Evolutionary conservation across 2,888 invertebrate species (phyloP).

Genomic region (Chromoteleia sp.): DNA sequence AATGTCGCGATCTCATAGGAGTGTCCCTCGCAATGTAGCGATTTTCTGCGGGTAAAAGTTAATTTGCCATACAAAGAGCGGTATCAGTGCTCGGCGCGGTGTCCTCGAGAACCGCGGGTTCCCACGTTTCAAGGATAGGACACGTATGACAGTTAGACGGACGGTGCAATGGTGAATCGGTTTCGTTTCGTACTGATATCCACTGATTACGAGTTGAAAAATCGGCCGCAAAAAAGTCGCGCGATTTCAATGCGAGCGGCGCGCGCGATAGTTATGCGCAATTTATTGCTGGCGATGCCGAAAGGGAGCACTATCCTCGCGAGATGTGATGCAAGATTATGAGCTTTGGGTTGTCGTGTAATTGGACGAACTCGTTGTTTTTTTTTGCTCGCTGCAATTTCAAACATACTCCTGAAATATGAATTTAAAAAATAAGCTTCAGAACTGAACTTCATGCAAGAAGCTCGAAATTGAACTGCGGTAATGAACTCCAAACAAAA

Average conservation of each 20-base stretch:
- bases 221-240: constrained; percentile 19
- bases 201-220: constrained; percentile 45
- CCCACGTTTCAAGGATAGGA: constrained; percentile 61
- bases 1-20: constrained; percentile 10
- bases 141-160: constrained; percentile 49
- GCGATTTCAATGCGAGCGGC: constrained; percentile 38
- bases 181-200: constrained; percentile 41
- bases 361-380: neutral
- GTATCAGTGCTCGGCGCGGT: constrained; percentile 18
- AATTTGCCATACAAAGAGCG: constrained; percentile 49
- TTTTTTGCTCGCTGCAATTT: too few species aligned
- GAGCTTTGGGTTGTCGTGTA: neutral
- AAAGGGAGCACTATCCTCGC: constrained; percentile 12
- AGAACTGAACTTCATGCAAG: too few species aligned
- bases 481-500: too few species aligned
- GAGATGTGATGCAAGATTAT: constrained; percentile 31
- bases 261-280: constrained; percentile 27
- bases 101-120: constrained; percentile 50
- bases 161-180: constrained; percentile 55
- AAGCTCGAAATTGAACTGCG: too few species aligned
- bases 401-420: neutral
- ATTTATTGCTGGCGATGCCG: constrained; percentile 36
- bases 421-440: too few species aligned
- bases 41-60: constrained; percentile 49
- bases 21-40: constrained; percentile 19